These are phyloP conservation scores for Druceiella hillmani DNA, from an alignment of 2,888 invertebrate genomes.

Conservation along the genomic window DNA sequence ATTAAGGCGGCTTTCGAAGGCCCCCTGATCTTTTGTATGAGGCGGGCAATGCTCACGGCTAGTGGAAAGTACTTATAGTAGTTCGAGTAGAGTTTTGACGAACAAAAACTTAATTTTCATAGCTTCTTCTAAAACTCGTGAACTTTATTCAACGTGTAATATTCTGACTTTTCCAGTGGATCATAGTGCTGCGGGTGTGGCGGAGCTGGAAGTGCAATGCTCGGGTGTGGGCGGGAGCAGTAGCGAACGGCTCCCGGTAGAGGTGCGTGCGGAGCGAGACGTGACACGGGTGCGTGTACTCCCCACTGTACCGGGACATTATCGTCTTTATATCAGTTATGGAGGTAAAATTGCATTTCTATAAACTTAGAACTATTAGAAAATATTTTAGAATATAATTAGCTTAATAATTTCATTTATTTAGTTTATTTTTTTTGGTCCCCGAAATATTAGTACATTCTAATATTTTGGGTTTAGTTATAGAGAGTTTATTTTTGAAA, in stretches of 20 bases:
- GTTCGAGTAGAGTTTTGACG: too few species aligned
- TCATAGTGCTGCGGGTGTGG: slow-evolving; percentile 75
- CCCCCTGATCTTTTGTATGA: too few species aligned
- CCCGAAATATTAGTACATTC: neutral
- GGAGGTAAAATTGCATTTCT: slow-evolving; percentile 49
- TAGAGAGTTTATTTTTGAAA: neutral
- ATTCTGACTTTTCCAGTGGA: too few species aligned
- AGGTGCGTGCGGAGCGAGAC: slow-evolving; percentile 68
- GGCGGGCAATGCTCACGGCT: too few species aligned
- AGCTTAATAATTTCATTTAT: neutral
- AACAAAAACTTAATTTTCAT: too few species aligned
- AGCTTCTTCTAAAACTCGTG: too few species aligned
- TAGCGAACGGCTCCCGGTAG: slow-evolving; percentile 64
- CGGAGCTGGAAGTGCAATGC: slow-evolving; percentile 82
- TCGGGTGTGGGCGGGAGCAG: slow-evolving; percentile 82
- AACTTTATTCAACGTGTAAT: too few species aligned
- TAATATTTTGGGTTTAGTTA: neutral
- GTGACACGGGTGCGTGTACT: slow-evolving; percentile 78
- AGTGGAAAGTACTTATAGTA: too few species aligned
- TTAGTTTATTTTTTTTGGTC: neutral
- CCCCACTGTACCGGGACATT: slow-evolving; percentile 78
- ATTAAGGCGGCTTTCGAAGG: too few species aligned
- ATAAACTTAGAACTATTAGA: slow-evolving; percentile 30
- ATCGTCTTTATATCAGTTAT: slow-evolving; percentile 63
- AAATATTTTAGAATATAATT: neutral